phyloP scores from a whole-genome alignment of 2,113 vertebrate species.

The Solea senegalensis region DNA sequence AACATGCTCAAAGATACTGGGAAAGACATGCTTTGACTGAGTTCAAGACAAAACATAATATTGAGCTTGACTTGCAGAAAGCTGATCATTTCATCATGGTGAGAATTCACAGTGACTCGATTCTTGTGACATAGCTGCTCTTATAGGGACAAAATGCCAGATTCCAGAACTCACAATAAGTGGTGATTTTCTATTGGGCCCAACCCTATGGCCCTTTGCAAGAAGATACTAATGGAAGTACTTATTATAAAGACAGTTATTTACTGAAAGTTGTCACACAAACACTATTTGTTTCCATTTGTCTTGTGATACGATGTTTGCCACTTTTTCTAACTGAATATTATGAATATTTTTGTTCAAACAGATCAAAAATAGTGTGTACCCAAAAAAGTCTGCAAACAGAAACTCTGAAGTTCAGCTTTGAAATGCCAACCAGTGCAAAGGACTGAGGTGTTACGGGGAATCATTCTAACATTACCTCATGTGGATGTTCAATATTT shows the following conservation, averaged over 20 bases:
- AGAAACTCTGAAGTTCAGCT: constrained; percentile 28
- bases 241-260: constrained; percentile 7
- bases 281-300: neutral
- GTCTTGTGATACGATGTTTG: neutral
- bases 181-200: constrained; percentile 3
- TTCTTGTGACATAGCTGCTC: constrained; percentile 30
- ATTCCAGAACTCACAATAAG: constrained; percentile 17
- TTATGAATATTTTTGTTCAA: constrained; percentile 4
- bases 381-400: constrained; percentile 25
- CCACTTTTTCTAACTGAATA: neutral
- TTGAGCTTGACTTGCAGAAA: constrained; percentile 52
- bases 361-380: neutral
- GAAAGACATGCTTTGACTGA: constrained; percentile 35
- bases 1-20: constrained; percentile 19
- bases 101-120: constrained; percentile 33
- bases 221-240: constrained; percentile 22
- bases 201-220: constrained; percentile 27
- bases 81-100: constrained; percentile 56
- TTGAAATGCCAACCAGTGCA: constrained; percentile 33
- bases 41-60: constrained; percentile 53
- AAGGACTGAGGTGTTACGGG: constrained; percentile 22
- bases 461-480: constrained; percentile 42
- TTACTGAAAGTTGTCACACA: constrained; percentile 34
- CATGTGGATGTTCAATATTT: constrained; percentile 58
- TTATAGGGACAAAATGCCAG: constrained; percentile 23